These are phyloP conservation scores for Neomicropteryx cornuta DNA, from an alignment of 1,140 invertebrate genomes.

Conservation along the genomic window DNA sequence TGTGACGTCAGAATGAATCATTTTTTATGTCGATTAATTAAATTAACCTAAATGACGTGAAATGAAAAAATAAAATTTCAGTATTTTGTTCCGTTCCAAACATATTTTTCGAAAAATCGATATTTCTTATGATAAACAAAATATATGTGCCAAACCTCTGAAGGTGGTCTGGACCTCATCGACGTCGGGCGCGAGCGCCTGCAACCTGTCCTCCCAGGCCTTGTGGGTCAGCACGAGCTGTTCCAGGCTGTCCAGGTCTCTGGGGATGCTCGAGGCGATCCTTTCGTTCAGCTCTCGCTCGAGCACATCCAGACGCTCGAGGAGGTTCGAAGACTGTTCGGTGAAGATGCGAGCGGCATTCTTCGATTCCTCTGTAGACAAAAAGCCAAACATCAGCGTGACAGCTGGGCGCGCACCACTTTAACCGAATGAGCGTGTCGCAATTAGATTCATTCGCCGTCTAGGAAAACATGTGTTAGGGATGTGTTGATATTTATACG, in stretches of 20 bases:
- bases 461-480: too few species aligned
- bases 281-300: constrained; percentile 73
- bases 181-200: constrained; percentile 64
- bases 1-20: too few species aligned
- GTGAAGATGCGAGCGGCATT: constrained; percentile 77
- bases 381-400: too few species aligned
- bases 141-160: too few species aligned
- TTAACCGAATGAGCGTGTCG: not conserved
- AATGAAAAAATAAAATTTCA: too few species aligned
- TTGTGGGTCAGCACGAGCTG: constrained; percentile 81
- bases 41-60: too few species aligned
- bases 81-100: too few species aligned
- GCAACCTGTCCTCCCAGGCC: constrained; percentile 68
- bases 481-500: too few species aligned
- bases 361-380: constrained; percentile 68
- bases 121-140: too few species aligned
- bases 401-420: constrained; percentile 5
- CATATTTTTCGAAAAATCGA: too few species aligned
- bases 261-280: constrained; percentile 66
- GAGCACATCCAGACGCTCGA: constrained; percentile 71
- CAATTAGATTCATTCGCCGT: too few species aligned
- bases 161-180: constrained; percentile 75
- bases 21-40: too few species aligned
- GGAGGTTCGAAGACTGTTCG: constrained; percentile 70
- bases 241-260: constrained; percentile 77